Conservation (phyloP, 2,113 vertebrate genomes). For the Gymnorhina tibicen region DNA sequence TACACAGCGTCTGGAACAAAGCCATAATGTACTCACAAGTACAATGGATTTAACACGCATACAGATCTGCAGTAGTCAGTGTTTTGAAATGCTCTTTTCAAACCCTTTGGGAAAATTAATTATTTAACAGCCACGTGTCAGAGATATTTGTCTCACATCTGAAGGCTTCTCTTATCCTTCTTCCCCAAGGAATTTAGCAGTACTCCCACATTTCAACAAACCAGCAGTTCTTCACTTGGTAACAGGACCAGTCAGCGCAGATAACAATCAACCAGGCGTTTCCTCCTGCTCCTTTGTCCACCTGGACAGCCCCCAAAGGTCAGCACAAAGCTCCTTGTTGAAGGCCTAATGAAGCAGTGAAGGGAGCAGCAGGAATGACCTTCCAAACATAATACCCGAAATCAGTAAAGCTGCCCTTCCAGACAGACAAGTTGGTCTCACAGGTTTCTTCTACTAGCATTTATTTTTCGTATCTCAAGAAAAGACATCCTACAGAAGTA, state of each 20-base stretch:
- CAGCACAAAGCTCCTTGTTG: background rate
- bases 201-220: background rate
- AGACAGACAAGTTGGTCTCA: background rate
- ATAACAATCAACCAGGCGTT: background rate
- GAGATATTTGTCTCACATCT: conserved; percentile 13
- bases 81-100: conserved; percentile 18
- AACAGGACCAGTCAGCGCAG: background rate
- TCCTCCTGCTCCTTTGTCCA: background rate
- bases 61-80: background rate
- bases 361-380: background rate
- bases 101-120: conserved; percentile 29
- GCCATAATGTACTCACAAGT: background rate
- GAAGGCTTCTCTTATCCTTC: background rate
- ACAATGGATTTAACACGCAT: background rate
- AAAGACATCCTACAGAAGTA: background rate
- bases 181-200: conserved; percentile 19
- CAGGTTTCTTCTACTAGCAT: background rate
- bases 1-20: background rate
- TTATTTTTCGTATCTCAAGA: background rate
- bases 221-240: background rate
- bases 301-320: background rate
- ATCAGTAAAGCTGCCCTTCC: background rate
- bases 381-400: background rate
- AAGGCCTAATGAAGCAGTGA: background rate
- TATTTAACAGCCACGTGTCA: conserved; percentile 13